These are phyloP conservation scores for Lochmaea capreae DNA, from an alignment of 2,888 invertebrate genomes.

Conservation along the genomic window DNA sequence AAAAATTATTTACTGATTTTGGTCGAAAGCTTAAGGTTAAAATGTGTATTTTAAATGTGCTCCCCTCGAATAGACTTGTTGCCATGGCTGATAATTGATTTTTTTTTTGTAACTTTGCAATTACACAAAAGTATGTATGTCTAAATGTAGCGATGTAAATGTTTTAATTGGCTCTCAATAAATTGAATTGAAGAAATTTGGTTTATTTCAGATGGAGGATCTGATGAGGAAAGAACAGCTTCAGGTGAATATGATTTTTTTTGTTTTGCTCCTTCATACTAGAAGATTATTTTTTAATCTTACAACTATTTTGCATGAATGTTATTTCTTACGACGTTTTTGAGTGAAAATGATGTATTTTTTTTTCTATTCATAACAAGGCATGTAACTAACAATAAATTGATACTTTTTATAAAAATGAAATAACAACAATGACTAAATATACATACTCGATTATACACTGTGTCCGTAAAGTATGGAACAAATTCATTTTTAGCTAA, in stretches of 20 bases:
- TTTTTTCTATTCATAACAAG: background rate
- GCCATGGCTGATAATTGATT: no score
- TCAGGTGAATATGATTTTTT: slow-evolving; percentile 50
- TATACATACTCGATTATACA: no score
- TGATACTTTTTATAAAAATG: no score
- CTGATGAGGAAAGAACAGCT: slow-evolving; percentile 53
- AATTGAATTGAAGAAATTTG: slow-evolving; percentile 39
- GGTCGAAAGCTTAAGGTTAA: no score
- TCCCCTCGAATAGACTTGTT: no score
- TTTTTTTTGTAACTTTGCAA: no score
- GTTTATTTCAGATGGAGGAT: slow-evolving; percentile 55
- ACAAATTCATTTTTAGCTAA: no score
- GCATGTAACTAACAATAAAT: background rate
- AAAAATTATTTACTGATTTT: no score
- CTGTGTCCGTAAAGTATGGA: no score
- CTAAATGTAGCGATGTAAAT: background rate
- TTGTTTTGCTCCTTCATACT: background rate
- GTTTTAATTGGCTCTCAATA: slow-evolving; percentile 20
- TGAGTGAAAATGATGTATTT: background rate
- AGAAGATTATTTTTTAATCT: background rate
- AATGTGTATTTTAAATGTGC: no score
- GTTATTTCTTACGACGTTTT: background rate
- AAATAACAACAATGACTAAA: no score
- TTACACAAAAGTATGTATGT: background rate
- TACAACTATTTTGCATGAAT: slow-evolving; percentile 24